phyloP scores from a whole-genome alignment of 2,113 vertebrate species.

The Dasyprocta punctata region DNA sequence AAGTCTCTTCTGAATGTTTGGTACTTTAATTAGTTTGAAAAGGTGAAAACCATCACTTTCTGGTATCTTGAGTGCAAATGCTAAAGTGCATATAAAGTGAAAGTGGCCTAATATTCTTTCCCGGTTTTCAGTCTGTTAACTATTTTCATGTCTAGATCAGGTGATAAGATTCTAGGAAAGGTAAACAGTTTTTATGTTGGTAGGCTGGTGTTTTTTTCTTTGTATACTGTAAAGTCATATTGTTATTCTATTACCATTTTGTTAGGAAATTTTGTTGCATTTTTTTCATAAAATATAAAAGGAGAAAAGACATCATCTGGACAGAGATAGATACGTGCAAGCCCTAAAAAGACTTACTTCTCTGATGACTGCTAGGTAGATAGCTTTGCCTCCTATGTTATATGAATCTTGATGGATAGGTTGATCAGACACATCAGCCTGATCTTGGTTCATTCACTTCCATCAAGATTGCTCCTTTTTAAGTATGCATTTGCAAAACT shows the following conservation, averaged over 20 bases:
- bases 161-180: background rate
- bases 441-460: background rate
- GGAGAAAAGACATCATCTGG: background rate
- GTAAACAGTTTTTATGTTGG: background rate
- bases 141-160: background rate
- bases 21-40: background rate
- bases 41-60: conserved; percentile 15
- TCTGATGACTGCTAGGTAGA: background rate
- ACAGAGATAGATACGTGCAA: background rate
- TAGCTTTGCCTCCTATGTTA: background rate
- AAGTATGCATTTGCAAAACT: background rate
- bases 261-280: background rate
- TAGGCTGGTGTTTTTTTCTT: background rate
- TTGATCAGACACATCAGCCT: background rate
- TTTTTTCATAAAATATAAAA: background rate
- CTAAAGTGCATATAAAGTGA: background rate
- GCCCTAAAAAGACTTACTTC: background rate
- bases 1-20: background rate
- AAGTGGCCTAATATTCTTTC: background rate
- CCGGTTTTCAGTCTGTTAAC: background rate
- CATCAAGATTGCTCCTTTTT: background rate
- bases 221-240: background rate
- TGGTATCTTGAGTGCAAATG: background rate
- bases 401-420: background rate
- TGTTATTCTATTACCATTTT: background rate